A percentile compares a stretch with the other conserved stretches of the same genome.
Conservation (phyloP, 2,888 invertebrate species). For the Saturnia japonica region DNA sequence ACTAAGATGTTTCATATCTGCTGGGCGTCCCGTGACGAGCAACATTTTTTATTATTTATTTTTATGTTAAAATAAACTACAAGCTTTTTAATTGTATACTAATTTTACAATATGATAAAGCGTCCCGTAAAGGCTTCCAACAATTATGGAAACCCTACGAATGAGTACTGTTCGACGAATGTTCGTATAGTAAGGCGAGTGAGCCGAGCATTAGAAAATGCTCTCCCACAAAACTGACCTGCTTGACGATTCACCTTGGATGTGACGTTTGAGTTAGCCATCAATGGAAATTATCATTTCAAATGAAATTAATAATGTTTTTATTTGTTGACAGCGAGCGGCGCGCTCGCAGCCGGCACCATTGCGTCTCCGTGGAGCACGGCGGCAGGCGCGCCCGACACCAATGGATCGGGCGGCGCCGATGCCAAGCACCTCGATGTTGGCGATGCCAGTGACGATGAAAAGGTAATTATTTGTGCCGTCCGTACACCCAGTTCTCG, state of each 20-base stretch:
- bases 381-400: slow-evolving; percentile 90
- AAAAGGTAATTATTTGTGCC: slow-evolving; percentile 58
- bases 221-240: not conserved
- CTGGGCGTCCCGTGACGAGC: no score
- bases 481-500: slow-evolving; percentile 5
- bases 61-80: no score
- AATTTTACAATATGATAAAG: no score
- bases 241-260: not conserved
- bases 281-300: not conserved
- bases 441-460: slow-evolving; percentile 93
- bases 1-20: no score
- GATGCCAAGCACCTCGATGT: slow-evolving; percentile 96
- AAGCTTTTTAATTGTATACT: no score
- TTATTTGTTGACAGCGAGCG: slow-evolving; percentile 72
- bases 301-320: not conserved
- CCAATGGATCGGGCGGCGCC: slow-evolving; percentile 93
- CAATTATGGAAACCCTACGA: no score
- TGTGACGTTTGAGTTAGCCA: not conserved
- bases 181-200: not conserved
- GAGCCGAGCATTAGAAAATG: not conserved
- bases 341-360: slow-evolving; percentile 90
- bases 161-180: not conserved
- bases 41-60: no score
- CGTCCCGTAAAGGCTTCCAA: no score
- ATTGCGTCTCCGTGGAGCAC: slow-evolving; percentile 98